phyloP scores from a whole-genome alignment of 2,888 invertebrate species.

The Andrena camellia region DNA sequence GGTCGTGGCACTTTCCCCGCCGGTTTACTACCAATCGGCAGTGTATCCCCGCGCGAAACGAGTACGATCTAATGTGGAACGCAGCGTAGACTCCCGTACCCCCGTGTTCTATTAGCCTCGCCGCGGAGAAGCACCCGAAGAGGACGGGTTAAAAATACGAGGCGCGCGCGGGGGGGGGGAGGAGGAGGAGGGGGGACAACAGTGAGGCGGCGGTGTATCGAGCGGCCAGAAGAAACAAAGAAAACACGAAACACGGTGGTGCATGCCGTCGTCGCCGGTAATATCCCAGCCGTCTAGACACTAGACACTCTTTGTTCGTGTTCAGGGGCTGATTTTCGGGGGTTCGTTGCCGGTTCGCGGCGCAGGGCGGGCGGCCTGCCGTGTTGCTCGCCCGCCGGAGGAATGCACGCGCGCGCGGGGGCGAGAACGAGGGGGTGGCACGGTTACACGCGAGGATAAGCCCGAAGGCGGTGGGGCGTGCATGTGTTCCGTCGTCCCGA shows the following conservation, averaged over 20 bases:
- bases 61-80: too few species aligned
- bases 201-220: conserved; percentile 37
- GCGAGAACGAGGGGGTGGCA: conserved; percentile 5
- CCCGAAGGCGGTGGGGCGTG: conserved; percentile 10
- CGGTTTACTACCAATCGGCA: too few species aligned
- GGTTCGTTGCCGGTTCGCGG: conserved; percentile 61
- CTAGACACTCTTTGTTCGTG: conserved; percentile 70
- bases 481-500: conserved; percentile 47
- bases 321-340: conserved; percentile 66
- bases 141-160: conserved; percentile 24
- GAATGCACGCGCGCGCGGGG: conserved; percentile 42
- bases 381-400: conserved; percentile 28
- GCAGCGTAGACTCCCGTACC: neutral
- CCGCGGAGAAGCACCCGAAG: neutral
- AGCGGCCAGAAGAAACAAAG: conserved; percentile 56
- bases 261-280: conserved; percentile 58
- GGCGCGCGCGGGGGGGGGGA: conserved; percentile 8
- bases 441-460: conserved; percentile 44
- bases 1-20: too few species aligned
- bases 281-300: conserved; percentile 71
- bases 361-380: conserved; percentile 43
- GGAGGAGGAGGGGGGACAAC: neutral
- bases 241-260: conserved; percentile 54
- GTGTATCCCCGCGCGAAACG: too few species aligned
- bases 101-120: neutral